Base-by-base conservation (phyloP, 2,888 invertebrate genomes). In the Carabus problematicus region DNA sequence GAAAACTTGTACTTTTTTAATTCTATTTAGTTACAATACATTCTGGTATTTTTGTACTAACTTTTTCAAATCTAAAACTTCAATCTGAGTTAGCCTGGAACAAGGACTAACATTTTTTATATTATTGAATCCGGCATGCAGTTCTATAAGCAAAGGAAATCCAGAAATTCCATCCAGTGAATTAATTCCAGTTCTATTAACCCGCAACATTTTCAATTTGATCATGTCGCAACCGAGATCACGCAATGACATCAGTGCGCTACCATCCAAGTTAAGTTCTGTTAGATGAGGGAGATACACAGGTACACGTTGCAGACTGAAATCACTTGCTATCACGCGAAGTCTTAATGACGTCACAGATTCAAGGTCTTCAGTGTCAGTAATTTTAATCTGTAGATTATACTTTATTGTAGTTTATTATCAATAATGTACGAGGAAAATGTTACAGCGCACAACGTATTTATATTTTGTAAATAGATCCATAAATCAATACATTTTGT, bases 121-220 rank as follows among this genome's bases (percentile, higher is more conserved):
- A 63, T 83, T 82, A 77, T 91, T 91, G 56, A 86, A 85, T 52
- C 87, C 83, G 0, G 89, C 90, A 73, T 87, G 82, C 9, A 91
- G 80, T 67, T 88, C 88, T 56, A 85, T 84, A 14, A 91, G 77
- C 19, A 84, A 84, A 3, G 87, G 84, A 70, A 91, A 77, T 0
- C 89, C 89, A 82, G 87, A 87, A 6, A 89, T 86, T 7, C 90
- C 91, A 75, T 91, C 91, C 71, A 91, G 82, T 72, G 86, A 87
- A 16, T 83, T 85, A 62, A 91, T 78, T 0, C 88, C 87, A 76
- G 91, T 91, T 52, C 88, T 85, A 74, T 87, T 87, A 6, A 91
- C 87, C 75, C 82, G 84, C 60, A 88, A 77, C 55, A 86, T 85
- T 80, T 85, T 86, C 40, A 89, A 79, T 76, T 85, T 86, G 60